Evolutionary conservation across 2,113 vertebrate genomes (phyloP).

Genomic region (Lepus europaeus): DNA sequence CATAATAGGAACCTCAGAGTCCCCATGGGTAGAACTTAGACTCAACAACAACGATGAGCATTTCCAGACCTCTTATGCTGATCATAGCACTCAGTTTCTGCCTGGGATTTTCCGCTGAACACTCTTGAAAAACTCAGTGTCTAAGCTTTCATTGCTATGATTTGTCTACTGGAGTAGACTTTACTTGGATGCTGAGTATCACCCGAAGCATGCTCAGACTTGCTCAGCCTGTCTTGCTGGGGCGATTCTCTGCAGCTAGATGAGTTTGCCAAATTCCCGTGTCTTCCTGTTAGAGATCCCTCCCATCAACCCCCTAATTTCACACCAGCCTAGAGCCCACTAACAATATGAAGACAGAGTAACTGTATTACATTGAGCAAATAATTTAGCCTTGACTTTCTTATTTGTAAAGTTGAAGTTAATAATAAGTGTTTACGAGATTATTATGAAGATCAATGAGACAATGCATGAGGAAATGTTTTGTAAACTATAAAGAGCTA

Average conservation of each 20-base stretch:
- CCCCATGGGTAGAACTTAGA: not conserved
- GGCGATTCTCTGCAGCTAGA: not conserved
- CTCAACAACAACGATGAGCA: not conserved
- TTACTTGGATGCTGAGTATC: conserved; percentile 6
- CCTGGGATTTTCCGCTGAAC: conserved; percentile 10
- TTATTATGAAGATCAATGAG: conserved; percentile 55
- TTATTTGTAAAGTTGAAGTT: conserved; percentile 45
- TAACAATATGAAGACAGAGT: conserved; percentile 31
- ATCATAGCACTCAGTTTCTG: not conserved
- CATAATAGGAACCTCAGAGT: not conserved
- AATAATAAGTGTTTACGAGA: conserved; percentile 41
- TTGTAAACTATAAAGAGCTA: conserved; percentile 50
- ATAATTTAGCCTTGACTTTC: not conserved
- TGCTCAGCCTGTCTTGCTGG: conserved; percentile 24
- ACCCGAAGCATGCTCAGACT: not conserved
- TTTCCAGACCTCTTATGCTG: not conserved
- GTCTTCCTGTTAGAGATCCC: not conserved
- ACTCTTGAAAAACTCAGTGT: not conserved
- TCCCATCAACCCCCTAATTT: not conserved
- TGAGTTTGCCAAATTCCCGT: conserved; percentile 45
- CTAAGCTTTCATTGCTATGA: not conserved
- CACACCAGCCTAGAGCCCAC: not conserved
- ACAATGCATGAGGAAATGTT: not conserved
- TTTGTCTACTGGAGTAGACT: not conserved
- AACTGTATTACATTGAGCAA: conserved; percentile 37